Evolutionary conservation across 2,797 vertebrate species (phyloP).

Genomic region (Pseudomugil gertrudae): DNA sequence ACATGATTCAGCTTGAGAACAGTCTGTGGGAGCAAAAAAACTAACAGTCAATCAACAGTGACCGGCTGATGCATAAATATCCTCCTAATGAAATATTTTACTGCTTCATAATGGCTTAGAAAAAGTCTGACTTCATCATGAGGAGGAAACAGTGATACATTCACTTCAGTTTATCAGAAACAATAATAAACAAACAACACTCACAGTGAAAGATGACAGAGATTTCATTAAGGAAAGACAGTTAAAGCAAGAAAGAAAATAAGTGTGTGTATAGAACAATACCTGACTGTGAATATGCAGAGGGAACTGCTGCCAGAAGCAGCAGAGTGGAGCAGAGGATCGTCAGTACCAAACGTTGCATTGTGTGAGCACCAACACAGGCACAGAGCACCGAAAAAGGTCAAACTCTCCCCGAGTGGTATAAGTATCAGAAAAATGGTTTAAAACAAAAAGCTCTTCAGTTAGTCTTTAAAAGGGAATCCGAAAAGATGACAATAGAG

Average conservation of each 20-base stretch:
- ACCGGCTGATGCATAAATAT: slow-evolving; percentile 10
- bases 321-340: slow-evolving; percentile 55
- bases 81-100: slow-evolving; percentile 19
- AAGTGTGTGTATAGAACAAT: slow-evolving; percentile 19
- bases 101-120: slow-evolving; percentile 9
- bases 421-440: neutral
- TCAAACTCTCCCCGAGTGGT: neutral
- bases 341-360: slow-evolving; percentile 58
- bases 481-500: slow-evolving; percentile 9
- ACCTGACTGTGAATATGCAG: slow-evolving; percentile 65
- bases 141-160: neutral
- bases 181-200: neutral
- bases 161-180: neutral
- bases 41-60: slow-evolving; percentile 29
- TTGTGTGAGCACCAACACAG: slow-evolving; percentile 50
- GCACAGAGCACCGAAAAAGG: slow-evolving; percentile 18
- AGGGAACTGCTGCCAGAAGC: slow-evolving; percentile 56
- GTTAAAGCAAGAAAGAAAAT: neutral
- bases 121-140: neutral
- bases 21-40: slow-evolving; percentile 59
- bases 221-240: slow-evolving; percentile 1
- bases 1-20: slow-evolving; percentile 80
- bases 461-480: slow-evolving; percentile 6
- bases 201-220: slow-evolving; percentile 4
- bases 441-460: slow-evolving; percentile 1